Evolutionary conservation across 2,113 vertebrate species (phyloP).

Genomic region (Caracal caracal): DNA sequence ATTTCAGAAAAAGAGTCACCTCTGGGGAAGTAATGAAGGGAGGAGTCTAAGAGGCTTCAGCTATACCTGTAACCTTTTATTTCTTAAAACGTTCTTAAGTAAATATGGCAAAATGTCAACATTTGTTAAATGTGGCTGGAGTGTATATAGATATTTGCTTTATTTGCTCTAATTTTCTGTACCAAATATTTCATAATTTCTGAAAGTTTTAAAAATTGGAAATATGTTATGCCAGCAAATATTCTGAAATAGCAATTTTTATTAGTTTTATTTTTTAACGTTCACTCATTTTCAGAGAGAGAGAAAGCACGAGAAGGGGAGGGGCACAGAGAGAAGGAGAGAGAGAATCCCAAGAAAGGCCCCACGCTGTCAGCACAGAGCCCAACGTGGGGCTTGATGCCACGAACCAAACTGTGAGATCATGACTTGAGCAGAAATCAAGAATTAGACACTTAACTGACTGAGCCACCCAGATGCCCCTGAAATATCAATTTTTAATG

Average conservation of each 20-base stretch:
- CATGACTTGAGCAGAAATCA: too few relatives aligned
- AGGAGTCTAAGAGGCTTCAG: background rate
- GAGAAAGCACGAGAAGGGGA: too few relatives aligned
- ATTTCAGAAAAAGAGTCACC: background rate
- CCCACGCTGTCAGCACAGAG: too few relatives aligned
- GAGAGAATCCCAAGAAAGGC: too few relatives aligned
- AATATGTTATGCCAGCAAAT: background rate
- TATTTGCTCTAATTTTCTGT: background rate
- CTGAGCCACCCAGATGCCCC: background rate
- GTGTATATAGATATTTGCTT: background rate
- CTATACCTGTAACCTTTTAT: background rate
- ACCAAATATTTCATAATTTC: background rate
- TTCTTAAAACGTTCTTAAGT: background rate
- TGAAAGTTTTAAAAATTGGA: background rate
- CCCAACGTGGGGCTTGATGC: too few relatives aligned
- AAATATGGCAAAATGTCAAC: conserved; percentile 9
- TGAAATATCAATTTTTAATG: background rate
- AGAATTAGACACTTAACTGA: too few relatives aligned
- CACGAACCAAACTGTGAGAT: too few relatives aligned
- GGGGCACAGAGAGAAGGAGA: too few relatives aligned
- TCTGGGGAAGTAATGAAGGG: background rate
- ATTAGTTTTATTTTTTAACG: background rate
- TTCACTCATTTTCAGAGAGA: too few relatives aligned
- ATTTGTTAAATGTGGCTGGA: background rate
- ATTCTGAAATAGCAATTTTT: background rate